Conservation (phyloP, 2,113 vertebrate genomes). For the Chascanopsetta lugubris region DNA sequence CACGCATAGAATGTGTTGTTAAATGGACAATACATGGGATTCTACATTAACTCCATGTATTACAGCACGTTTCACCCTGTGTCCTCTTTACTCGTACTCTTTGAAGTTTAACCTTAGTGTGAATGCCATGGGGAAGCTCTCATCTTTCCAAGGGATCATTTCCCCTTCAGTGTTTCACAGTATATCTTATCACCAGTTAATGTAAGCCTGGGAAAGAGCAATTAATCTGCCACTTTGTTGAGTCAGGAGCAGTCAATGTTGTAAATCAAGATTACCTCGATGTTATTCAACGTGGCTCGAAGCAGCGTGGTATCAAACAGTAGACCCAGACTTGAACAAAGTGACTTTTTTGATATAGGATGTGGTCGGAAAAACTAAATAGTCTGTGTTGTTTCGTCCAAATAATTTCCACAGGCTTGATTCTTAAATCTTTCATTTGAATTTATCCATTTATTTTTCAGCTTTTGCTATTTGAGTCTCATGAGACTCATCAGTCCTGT, state of each 20-base stretch:
- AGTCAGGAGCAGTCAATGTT: neutral
- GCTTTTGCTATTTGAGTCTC: neutral
- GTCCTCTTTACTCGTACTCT: neutral
- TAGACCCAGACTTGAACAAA: too few species aligned
- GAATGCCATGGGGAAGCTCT: conserved; percentile 4
- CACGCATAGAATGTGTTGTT: neutral
- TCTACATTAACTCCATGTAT: neutral
- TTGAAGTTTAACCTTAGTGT: neutral
- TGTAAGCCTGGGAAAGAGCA: conserved; percentile 7
- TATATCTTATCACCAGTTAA: conserved; percentile 29
- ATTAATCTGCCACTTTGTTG: conserved; percentile 11
- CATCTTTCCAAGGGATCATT: neutral
- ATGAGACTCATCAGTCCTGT: neutral
- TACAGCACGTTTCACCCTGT: neutral
- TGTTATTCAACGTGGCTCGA: conserved; percentile 2
- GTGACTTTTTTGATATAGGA: too few species aligned
- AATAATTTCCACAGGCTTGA: too few species aligned
- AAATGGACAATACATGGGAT: neutral
- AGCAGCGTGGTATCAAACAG: neutral
- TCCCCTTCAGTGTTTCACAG: conserved; percentile 22
- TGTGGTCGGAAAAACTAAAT: too few species aligned
- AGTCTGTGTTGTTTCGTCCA: too few species aligned
- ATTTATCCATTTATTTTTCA: neutral
- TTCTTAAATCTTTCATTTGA: too few species aligned
- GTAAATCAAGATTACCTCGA: conserved; percentile 16